These are phyloP conservation scores for Argyra leucocephala DNA, from an alignment of 2,888 invertebrate species.

Conservation along the genomic window DNA sequence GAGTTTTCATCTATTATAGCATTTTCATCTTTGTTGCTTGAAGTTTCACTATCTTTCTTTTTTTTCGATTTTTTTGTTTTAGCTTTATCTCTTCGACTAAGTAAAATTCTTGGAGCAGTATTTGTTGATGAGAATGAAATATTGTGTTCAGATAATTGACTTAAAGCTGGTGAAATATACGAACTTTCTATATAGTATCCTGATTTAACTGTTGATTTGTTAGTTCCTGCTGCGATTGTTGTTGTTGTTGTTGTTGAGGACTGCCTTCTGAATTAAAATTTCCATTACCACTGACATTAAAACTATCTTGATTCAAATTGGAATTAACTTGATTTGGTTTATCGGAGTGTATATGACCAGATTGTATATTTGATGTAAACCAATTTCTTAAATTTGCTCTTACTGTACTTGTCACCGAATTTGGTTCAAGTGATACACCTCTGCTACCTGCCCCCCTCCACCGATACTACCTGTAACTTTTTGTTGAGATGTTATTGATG, in stretches of 20 bases:
- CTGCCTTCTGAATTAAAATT: constrained; percentile 37
- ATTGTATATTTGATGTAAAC: constrained; percentile 33
- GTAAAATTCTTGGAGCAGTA: constrained; percentile 53
- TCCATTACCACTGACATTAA: constrained; percentile 26
- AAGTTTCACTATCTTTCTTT: constrained; percentile 56
- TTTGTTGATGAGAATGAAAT: constrained; percentile 26
- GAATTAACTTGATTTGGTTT: constrained; percentile 22
- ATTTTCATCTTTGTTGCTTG: constrained; percentile 51
- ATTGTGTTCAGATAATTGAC: constrained; percentile 30
- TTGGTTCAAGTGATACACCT: constrained; percentile 26
- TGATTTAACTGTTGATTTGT: constrained; percentile 26
- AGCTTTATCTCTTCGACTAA: constrained; percentile 79
- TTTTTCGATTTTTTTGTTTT: constrained; percentile 85
- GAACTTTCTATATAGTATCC: constrained; percentile 41
- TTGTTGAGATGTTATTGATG: constrained; percentile 1
- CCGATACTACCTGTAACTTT: neutral
- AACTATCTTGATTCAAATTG: constrained; percentile 22
- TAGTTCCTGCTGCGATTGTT: constrained; percentile 26
- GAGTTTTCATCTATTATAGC: constrained; percentile 75
- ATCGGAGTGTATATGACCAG: constrained; percentile 24
- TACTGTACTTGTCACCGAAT: constrained; percentile 22
- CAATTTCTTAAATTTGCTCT: constrained; percentile 35
- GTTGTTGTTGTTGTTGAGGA: constrained; percentile 36
- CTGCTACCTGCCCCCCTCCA: constrained; percentile 11
- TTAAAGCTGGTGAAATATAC: constrained; percentile 36